A percentile compares a stretch with the other conserved stretches of the same genome.
These are phyloP conservation scores for Heteropelma amictum DNA, from an alignment of 2,888 invertebrate genomes.

Conservation along the genomic window DNA sequence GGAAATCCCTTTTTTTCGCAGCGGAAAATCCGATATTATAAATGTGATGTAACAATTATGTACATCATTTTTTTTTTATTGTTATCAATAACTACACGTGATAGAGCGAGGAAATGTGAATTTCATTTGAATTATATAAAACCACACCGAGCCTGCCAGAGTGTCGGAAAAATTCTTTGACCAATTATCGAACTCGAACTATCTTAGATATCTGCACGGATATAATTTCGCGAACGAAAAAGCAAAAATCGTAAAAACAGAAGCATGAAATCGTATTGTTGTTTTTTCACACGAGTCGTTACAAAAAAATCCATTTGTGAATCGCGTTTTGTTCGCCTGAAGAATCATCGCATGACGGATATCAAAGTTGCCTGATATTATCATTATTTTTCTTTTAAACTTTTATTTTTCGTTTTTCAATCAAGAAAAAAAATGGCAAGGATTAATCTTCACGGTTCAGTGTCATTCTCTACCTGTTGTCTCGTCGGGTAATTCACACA, in stretches of 20 bases:
- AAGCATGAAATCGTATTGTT: slow-evolving; percentile 57
- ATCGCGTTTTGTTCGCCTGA: slow-evolving; percentile 39
- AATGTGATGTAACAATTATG: too few species aligned
- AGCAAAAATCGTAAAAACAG: slow-evolving; percentile 41
- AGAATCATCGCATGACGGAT: slow-evolving; percentile 19
- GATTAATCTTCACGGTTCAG: too few species aligned
- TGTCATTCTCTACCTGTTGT: too few species aligned
- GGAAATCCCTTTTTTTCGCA: neutral
- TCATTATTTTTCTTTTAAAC: neutral
- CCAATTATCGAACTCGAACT: slow-evolving; percentile 28
- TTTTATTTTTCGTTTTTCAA: slow-evolving; percentile 1
- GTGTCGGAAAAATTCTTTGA: slow-evolving; percentile 24
- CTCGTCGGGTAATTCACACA: slow-evolving; percentile 21
- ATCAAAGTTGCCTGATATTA: slow-evolving; percentile 29
- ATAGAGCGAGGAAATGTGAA: neutral
- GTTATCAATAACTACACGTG: neutral
- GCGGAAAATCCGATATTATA: neutral
- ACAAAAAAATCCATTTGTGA: slow-evolving; percentile 45
- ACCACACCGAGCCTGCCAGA: slow-evolving; percentile 25
- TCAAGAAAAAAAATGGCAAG: neutral
- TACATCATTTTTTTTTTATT: too few species aligned
- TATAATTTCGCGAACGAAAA: slow-evolving; percentile 28
- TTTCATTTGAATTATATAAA: neutral
- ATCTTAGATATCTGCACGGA: slow-evolving; percentile 18
- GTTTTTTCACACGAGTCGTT: slow-evolving; percentile 32